These are phyloP conservation scores for Macropus fuliginosus DNA, from an alignment of 2,797 vertebrate genomes.

Conservation along the genomic window DNA sequence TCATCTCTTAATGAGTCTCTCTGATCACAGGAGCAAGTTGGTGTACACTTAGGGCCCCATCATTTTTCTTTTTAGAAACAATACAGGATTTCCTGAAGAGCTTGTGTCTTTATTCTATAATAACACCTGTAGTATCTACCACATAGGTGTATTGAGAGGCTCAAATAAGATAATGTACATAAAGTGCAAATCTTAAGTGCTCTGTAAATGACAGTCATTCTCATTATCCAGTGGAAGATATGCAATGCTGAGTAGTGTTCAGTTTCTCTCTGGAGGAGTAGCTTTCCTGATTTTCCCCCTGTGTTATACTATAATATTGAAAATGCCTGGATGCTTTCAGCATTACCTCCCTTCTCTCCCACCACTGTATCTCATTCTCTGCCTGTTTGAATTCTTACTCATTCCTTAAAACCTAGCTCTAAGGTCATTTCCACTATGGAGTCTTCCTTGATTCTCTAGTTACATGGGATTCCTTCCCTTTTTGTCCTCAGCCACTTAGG, in stretches of 20 bases:
- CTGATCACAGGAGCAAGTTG: slow-evolving; percentile 33
- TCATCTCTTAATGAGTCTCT: slow-evolving; percentile 60
- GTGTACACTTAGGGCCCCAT: background rate
- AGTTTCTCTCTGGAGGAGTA: slow-evolving; percentile 49
- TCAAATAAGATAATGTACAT: background rate
- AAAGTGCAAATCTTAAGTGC: background rate
- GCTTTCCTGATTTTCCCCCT: slow-evolving; percentile 23
- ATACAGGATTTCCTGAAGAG: slow-evolving; percentile 47
- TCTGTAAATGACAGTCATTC: background rate
- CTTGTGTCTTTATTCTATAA: slow-evolving; percentile 2
- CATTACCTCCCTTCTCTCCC: background rate
- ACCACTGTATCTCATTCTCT: background rate
- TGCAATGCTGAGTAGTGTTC: background rate
- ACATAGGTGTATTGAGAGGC: background rate
- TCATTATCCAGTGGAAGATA: background rate
- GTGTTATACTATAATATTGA: background rate
- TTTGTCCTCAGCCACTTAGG: background rate
- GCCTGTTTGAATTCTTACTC: background rate
- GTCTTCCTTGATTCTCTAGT: background rate
- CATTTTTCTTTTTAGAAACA: slow-evolving; percentile 17
- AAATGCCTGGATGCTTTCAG: slow-evolving; percentile 34
- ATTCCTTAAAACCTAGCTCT: background rate
- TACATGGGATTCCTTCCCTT: background rate
- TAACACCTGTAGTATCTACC: background rate
- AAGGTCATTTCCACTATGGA: background rate